Evolutionary conservation across 2,113 vertebrate genomes (phyloP).

Genomic region (Etia nguti): DNA sequence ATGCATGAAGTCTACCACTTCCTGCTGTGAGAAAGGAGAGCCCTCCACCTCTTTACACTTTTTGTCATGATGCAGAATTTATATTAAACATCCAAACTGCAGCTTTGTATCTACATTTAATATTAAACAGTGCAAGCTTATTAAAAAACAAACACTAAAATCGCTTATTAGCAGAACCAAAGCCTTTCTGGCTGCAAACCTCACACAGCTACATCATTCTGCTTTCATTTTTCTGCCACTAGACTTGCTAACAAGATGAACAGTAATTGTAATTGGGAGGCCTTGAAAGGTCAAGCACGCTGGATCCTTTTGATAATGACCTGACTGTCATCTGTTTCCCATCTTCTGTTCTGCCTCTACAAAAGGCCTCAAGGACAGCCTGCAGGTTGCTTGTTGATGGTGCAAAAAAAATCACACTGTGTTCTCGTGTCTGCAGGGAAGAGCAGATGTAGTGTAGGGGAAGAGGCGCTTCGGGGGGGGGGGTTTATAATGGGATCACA

Average conservation of each 20-base stretch:
- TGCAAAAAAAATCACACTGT: neutral
- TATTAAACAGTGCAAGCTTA: neutral
- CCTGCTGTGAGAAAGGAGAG: neutral
- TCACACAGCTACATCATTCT: neutral
- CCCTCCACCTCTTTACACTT: too few relatives aligned
- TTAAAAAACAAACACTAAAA: neutral
- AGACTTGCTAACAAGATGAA: neutral
- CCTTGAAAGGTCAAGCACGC: neutral
- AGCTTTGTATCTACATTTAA: neutral
- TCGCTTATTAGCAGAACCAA: neutral
- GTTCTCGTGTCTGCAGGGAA: neutral
- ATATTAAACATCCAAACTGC: too few relatives aligned
- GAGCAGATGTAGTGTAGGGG: neutral
- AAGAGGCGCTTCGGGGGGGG: neutral
- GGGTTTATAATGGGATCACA: neutral
- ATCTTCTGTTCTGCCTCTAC: neutral
- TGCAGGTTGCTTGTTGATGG: neutral
- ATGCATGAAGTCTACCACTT: neutral
- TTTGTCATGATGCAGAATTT: too few relatives aligned
- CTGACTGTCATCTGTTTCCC: neutral
- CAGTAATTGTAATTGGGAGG: neutral
- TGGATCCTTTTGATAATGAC: neutral
- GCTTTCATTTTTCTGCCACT: neutral
- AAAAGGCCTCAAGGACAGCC: neutral
- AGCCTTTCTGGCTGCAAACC: rapidly evolving